Percentiles rank a stretch among this genome's conserved stretches.
Conservation (phyloP, 2,888 invertebrate genomes). For the Saturnia japonica region DNA sequence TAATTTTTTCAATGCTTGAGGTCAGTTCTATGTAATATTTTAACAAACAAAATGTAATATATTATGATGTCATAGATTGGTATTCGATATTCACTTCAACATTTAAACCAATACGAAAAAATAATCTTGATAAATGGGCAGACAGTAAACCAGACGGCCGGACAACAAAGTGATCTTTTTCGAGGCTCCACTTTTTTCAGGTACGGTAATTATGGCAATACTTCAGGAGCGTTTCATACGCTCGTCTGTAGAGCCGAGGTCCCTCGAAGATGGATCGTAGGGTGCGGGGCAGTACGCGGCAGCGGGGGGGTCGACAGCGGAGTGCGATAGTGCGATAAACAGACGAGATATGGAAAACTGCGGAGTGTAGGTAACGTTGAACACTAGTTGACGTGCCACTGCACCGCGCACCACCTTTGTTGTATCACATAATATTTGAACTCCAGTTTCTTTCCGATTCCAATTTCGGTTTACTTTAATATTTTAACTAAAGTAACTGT, state of each 20-base stretch:
- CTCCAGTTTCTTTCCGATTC: not conserved
- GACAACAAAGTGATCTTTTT: too few species aligned
- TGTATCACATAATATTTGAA: conserved; percentile 7
- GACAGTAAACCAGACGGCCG: too few species aligned
- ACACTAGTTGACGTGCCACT: conserved; percentile 14
- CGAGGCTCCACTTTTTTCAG: not conserved
- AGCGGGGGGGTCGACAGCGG: conserved; percentile 41
- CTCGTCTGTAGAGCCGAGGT: conserved; percentile 44
- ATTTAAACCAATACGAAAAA: too few species aligned
- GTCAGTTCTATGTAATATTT: too few species aligned
- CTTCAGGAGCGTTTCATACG: conserved; percentile 31
- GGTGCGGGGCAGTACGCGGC: conserved; percentile 44
- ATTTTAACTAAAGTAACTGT: too few species aligned
- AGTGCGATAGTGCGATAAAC: conserved; percentile 36
- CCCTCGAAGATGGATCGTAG: conserved; percentile 76
- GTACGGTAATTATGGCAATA: not conserved
- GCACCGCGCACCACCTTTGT: not conserved
- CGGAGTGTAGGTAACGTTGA: conserved; percentile 48
- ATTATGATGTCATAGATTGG: too few species aligned
- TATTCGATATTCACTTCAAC: too few species aligned
- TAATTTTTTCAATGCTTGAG: too few species aligned
- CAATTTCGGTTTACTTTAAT: not conserved
- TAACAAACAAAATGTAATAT: too few species aligned
- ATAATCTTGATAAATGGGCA: too few species aligned
- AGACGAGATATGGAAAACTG: conserved; percentile 68